Evolutionary conservation across 1,140 invertebrate genomes (phyloP).

Genomic region (Sitodiplosis mosellana): DNA sequence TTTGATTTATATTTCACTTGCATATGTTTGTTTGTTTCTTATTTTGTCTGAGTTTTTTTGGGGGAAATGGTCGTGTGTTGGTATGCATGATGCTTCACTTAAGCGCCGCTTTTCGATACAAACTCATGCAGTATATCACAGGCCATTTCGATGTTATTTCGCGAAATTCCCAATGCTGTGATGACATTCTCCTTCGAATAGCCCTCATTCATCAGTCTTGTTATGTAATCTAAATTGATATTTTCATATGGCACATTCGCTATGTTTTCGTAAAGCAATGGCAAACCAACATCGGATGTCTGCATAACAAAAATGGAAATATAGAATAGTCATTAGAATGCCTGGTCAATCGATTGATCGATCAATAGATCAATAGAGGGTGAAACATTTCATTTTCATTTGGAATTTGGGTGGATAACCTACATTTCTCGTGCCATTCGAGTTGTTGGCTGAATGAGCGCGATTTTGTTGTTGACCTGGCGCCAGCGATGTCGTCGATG

Average conservation of each 20-base stretch:
- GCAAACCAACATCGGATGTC: constrained; percentile 5
- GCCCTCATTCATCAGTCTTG: constrained; percentile 67
- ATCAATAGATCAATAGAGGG: background rate
- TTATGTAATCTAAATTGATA: constrained; percentile 79
- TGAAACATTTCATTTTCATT: background rate
- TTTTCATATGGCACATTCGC: constrained; percentile 57
- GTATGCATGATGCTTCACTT: too few relatives aligned
- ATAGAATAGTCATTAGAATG: too few relatives aligned
- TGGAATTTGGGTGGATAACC: background rate
- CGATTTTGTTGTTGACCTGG: too few relatives aligned
- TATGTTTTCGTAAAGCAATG: constrained; percentile 23
- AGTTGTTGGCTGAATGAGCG: too few relatives aligned
- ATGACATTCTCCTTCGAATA: constrained; percentile 80
- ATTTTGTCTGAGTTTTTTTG: background rate
- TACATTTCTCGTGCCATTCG: too few relatives aligned
- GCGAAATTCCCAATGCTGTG: constrained; percentile 71
- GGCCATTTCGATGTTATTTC: constrained; percentile 87
- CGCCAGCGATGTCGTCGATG: too few relatives aligned
- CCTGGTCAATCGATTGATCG: too few relatives aligned
- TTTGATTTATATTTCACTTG: too few relatives aligned
- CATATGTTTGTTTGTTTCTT: too few relatives aligned
- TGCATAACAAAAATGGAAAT: background rate
- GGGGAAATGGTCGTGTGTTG: too few relatives aligned
- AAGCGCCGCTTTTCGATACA: constrained; percentile 29
- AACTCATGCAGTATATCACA: constrained; percentile 90